Evolutionary conservation across 2,113 vertebrate species (phyloP).

Genomic region (Pachycephala philippinensis): DNA sequence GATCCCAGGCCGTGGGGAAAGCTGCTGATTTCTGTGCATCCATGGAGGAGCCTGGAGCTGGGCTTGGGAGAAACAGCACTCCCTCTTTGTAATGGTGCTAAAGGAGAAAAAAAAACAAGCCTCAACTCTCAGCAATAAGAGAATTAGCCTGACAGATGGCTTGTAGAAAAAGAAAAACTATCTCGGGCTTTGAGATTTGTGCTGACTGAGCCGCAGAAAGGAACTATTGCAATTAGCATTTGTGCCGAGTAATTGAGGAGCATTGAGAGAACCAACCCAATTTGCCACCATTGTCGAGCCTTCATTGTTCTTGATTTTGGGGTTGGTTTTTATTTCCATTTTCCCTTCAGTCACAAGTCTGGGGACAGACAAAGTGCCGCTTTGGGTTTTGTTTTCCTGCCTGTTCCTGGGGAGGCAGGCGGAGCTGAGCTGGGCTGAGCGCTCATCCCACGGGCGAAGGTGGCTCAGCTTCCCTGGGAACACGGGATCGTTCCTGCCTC

Average conservation of each 20-base stretch:
- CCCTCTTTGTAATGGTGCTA: background rate
- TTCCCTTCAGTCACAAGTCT: background rate
- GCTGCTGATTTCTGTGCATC: background rate
- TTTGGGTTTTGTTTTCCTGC: background rate
- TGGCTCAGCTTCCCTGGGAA: background rate
- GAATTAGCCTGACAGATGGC: slow-evolving; percentile 59
- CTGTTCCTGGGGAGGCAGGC: accelerated
- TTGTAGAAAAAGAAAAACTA: slow-evolving; percentile 17
- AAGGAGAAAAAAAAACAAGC: background rate
- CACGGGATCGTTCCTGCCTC: background rate
- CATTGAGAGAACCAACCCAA: slow-evolving; percentile 27
- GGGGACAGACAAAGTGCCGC: background rate
- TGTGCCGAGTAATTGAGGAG: slow-evolving; percentile 28
- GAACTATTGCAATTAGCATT: slow-evolving; percentile 35
- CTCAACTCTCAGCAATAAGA: background rate
- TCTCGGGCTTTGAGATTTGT: slow-evolving; percentile 47
- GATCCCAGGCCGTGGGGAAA: background rate
- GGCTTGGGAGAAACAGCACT: background rate
- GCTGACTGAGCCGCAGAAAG: slow-evolving; percentile 21
- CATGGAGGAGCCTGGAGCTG: background rate
- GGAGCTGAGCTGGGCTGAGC: accelerated
- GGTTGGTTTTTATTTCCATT: background rate
- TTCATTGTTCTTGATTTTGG: slow-evolving; percentile 8
- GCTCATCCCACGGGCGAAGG: background rate
- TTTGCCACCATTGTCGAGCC: slow-evolving; percentile 14